These are phyloP conservation scores for Dryococelus australis DNA, from an alignment of 2,888 invertebrate genomes.

Conservation along the genomic window DNA sequence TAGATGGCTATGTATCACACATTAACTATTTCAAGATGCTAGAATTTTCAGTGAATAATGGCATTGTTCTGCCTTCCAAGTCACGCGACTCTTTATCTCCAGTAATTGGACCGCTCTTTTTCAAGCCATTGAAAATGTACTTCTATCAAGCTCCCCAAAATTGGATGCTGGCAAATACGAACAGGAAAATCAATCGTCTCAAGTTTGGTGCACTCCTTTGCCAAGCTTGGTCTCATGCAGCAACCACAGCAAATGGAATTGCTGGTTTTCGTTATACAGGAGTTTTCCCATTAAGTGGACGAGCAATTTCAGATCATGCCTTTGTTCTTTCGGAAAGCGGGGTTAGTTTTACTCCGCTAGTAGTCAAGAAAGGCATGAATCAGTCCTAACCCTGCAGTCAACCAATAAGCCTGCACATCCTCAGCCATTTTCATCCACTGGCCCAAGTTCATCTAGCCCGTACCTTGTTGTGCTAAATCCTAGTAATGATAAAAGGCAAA, in stretches of 20 bases:
- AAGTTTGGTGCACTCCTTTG: slow-evolving; percentile 28
- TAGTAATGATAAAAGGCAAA: not conserved
- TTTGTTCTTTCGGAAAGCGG: not conserved
- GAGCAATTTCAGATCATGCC: slow-evolving; percentile 26
- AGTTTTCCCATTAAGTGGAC: slow-evolving; percentile 18
- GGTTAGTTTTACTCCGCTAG: not conserved
- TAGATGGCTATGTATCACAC: slow-evolving; percentile 16
- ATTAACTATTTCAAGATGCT: slow-evolving; percentile 12
- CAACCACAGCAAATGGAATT: slow-evolving; percentile 8
- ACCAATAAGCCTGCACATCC: not conserved
- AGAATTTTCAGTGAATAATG: not conserved
- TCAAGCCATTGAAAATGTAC: slow-evolving; percentile 31
- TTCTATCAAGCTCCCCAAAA: slow-evolving; percentile 22
- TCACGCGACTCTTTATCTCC: slow-evolving; percentile 24
- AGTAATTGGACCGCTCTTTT: not conserved
- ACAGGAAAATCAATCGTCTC: slow-evolving; percentile 11
- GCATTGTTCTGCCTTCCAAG: slow-evolving; percentile 23
- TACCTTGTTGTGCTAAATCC: not conserved
- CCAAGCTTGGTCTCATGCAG: slow-evolving; percentile 26
- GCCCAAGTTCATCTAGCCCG: not conserved
- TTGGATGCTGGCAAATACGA: not conserved
- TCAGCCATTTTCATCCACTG: not conserved
- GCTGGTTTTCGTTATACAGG: slow-evolving; percentile 19
- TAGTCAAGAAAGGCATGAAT: not conserved
- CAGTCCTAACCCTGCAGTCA: no score